phyloP scores from a whole-genome alignment of 2,888 invertebrate genomes.

The Trissolcus brochymenae region DNA sequence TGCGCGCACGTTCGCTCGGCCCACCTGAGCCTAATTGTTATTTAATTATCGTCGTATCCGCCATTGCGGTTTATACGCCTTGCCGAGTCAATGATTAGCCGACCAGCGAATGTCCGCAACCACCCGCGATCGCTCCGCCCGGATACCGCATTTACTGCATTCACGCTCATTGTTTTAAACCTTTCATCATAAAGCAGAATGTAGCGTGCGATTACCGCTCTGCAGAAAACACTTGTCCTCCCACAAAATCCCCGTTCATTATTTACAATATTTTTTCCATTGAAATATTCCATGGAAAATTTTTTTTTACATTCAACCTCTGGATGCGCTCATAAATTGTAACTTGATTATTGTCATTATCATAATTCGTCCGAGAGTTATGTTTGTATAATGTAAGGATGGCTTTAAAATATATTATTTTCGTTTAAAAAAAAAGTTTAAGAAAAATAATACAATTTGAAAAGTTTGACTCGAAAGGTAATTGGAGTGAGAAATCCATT shows the following conservation, averaged over 20 bases:
- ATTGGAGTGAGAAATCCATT: constrained; percentile 4
- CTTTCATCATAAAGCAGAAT: constrained; percentile 43
- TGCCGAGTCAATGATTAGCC: constrained; percentile 70
- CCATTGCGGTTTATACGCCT: constrained; percentile 73
- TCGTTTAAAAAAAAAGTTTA: too few relatives aligned
- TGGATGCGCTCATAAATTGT: too few relatives aligned
- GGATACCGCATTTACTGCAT: constrained; percentile 53
- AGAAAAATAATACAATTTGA: too few relatives aligned
- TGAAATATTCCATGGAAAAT: constrained; percentile 11
- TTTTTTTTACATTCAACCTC: too few relatives aligned
- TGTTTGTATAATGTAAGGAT: too few relatives aligned
- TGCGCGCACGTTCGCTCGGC: constrained; percentile 60
- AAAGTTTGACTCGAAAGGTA: neutral
- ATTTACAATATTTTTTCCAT: constrained; percentile 29
- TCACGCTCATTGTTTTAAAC: constrained; percentile 49
- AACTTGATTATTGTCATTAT: too few relatives aligned
- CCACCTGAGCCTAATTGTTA: constrained; percentile 72
- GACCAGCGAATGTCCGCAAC: constrained; percentile 65
- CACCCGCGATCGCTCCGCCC: constrained; percentile 56
- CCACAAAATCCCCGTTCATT: constrained; percentile 21
- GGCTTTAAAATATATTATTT: too few relatives aligned
- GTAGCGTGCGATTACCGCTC: constrained; percentile 40
- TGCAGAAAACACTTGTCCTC: too few relatives aligned
- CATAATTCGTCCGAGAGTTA: too few relatives aligned
- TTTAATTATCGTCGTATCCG: constrained; percentile 72